These are phyloP conservation scores for Gavialis gangeticus DNA, from an alignment of 2,113 vertebrate species.

Conservation along the genomic window DNA sequence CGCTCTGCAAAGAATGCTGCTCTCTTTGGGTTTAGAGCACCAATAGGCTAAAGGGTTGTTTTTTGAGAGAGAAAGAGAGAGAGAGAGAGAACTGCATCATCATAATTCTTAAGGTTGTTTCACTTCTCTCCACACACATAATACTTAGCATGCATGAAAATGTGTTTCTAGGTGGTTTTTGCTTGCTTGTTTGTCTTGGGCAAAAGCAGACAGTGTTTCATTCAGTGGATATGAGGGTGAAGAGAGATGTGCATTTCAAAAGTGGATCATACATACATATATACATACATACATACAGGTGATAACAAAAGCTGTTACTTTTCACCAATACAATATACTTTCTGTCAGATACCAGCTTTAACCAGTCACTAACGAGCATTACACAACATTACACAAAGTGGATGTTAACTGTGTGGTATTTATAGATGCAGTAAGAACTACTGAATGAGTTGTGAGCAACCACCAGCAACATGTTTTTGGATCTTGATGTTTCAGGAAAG, in stretches of 20 bases:
- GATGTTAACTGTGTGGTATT: not conserved
- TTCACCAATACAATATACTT: not conserved
- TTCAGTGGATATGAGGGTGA: not conserved
- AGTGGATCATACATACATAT: not conserved
- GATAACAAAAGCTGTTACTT: not conserved
- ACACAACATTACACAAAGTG: not conserved
- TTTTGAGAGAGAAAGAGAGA: too few species aligned
- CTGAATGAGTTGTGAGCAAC: constrained; percentile 8
- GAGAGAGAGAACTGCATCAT: not conserved
- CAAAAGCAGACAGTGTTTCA: not conserved
- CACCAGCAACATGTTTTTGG: not conserved
- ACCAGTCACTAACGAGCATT: not conserved
- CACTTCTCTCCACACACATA: not conserved
- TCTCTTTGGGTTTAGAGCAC: constrained; percentile 97
- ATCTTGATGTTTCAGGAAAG: not conserved
- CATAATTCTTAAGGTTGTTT: not conserved
- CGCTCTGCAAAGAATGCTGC: constrained; percentile 95
- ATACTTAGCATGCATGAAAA: not conserved
- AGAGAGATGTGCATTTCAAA: not conserved
- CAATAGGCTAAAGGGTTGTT: constrained; percentile 85
- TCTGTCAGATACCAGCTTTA: constrained; percentile 1
- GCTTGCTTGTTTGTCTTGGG: not conserved
- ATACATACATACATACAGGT: accelerated
- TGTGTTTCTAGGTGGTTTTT: not conserved
- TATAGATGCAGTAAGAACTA: not conserved